phyloP scores from a whole-genome alignment of 2,797 vertebrate species.

The Aulostomus chinensis region DNA sequence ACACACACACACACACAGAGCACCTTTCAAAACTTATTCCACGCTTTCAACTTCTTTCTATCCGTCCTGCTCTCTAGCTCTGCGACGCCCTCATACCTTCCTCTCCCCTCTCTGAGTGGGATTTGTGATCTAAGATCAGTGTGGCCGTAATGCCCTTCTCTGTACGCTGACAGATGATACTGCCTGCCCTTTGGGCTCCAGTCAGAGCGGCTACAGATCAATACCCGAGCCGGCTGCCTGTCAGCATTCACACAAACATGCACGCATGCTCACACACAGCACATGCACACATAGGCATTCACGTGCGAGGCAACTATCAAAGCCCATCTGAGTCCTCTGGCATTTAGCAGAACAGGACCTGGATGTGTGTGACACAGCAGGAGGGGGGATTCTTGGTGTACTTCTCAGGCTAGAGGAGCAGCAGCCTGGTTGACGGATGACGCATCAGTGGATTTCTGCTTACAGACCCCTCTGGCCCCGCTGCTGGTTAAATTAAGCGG shows the following conservation, averaged over 20 bases:
- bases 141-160: slow-evolving; percentile 62
- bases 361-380: slow-evolving; percentile 57
- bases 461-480: slow-evolving; percentile 30
- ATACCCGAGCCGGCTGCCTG: slow-evolving; percentile 65
- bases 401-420: slow-evolving; percentile 35
- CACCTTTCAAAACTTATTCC: slow-evolving; percentile 18
- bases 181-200: slow-evolving; percentile 66
- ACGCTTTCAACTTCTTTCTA: slow-evolving; percentile 27
- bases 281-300: slow-evolving; percentile 2
- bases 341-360: slow-evolving; percentile 63
- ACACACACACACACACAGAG: not conserved
- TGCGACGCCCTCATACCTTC: not conserved
- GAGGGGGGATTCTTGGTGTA: slow-evolving; percentile 58
- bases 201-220: slow-evolving; percentile 68
- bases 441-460: slow-evolving; percentile 29
- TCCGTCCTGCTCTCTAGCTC: slow-evolving; percentile 18
- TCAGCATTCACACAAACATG: slow-evolving; percentile 52
- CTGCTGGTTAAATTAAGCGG: slow-evolving; percentile 32
- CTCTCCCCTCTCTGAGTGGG: slow-evolving; percentile 23
- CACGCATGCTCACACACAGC: not conserved
- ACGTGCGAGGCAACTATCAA: slow-evolving; percentile 52
- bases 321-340: slow-evolving; percentile 46
- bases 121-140: slow-evolving; percentile 68
- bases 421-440: slow-evolving; percentile 42
- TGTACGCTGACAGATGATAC: slow-evolving; percentile 68